Evolutionary conservation across 2,888 invertebrate species (phyloP).

Genomic region (Punctoribates punctum): DNA sequence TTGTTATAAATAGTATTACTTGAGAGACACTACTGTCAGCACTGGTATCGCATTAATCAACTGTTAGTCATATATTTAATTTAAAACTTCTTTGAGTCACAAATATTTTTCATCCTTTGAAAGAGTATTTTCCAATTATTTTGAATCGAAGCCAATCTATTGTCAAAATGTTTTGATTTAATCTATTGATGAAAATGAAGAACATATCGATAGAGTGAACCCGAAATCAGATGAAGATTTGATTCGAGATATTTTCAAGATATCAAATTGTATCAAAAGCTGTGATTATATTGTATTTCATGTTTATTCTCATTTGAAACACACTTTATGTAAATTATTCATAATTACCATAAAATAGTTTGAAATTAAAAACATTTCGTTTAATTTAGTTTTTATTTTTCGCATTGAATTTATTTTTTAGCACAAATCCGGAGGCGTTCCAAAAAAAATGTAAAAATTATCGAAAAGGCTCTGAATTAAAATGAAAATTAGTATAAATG

Average conservation of each 20-base stretch:
- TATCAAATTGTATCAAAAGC: constrained; percentile 13
- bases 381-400: neutral
- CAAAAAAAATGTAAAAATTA: neutral
- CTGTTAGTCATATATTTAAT: constrained; percentile 1
- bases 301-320: constrained; percentile 29
- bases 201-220: neutral
- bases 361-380: constrained; percentile 2
- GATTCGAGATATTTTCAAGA: neutral
- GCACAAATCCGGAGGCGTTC: neutral
- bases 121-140: neutral
- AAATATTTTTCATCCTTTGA: neutral
- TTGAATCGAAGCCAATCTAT: neutral
- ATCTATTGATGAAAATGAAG: neutral
- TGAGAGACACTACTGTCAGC: neutral
- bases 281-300: constrained; percentile 31
- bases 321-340: constrained; percentile 31
- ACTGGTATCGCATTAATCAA: neutral
- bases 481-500: neutral
- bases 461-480: too few species aligned
- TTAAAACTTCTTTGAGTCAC: constrained; percentile 13
- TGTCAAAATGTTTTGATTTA: neutral
- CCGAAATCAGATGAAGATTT: constrained; percentile 17
- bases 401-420: neutral
- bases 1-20: neutral
- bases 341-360: constrained; percentile 19